phyloP scores from a whole-genome alignment of 2,113 vertebrate genomes.

The Cochlearius cochlearius region DNA sequence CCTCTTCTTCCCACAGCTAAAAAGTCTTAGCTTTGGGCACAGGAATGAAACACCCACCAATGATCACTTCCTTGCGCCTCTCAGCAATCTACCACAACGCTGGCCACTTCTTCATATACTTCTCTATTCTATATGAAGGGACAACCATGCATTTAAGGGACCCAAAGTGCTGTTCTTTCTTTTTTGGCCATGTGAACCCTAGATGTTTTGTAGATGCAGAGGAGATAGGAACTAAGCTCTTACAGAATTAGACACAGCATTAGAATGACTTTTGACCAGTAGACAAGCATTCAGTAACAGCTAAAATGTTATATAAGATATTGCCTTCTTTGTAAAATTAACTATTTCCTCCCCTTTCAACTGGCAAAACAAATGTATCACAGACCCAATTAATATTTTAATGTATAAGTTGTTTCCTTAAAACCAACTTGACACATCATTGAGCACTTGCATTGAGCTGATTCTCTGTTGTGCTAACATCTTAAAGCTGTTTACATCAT shows the following conservation, averaged over 20 bases:
- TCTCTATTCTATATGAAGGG: not conserved
- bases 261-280: not conserved
- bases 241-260: not conserved
- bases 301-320: not conserved
- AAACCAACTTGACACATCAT: constrained; percentile 11
- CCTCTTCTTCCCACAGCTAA: not conserved
- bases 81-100: not conserved
- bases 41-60: not conserved
- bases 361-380: not conserved
- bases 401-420: not conserved
- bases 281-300: not conserved
- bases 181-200: not conserved
- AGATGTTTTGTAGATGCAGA: not conserved
- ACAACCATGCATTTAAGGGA: rapidly evolving
- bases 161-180: not conserved
- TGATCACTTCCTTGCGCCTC: not conserved
- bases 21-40: not conserved
- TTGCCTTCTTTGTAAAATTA: not conserved
- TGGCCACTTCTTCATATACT: not conserved
- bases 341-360: not conserved
- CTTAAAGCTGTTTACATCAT: constrained; percentile 19
- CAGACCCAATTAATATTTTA: not conserved
- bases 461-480: not conserved
- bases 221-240: not conserved
- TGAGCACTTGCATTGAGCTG: not conserved